Evolutionary conservation across 2,113 vertebrate species (phyloP).

Genomic region (Hippocampus comes): DNA sequence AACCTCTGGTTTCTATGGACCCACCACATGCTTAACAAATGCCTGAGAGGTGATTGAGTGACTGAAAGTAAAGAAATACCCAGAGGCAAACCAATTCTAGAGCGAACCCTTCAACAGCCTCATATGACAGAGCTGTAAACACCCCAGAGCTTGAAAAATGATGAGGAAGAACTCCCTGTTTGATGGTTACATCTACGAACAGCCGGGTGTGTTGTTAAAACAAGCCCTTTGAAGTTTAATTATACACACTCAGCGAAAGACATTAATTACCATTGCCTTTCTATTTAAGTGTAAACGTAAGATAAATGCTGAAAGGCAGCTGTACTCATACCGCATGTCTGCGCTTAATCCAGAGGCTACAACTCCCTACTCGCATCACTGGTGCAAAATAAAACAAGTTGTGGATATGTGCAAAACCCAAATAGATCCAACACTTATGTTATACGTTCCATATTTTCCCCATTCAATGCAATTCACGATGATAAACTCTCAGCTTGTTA

Average conservation of each 20-base stretch:
- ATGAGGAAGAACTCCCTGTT: constrained; percentile 9
- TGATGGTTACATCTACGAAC: constrained; percentile 25
- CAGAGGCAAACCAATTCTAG: constrained; percentile 47
- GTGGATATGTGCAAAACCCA: background rate
- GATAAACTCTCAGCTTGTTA: background rate
- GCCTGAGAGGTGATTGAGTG: constrained; percentile 42
- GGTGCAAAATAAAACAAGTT: background rate
- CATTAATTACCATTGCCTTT: background rate
- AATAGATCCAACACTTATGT: background rate
- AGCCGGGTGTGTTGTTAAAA: constrained; percentile 21
- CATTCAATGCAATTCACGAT: background rate
- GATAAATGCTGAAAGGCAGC: constrained; percentile 1
- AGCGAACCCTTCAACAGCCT: constrained; percentile 47
- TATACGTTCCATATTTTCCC: background rate
- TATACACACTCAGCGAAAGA: constrained; percentile 5
- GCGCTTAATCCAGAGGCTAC: background rate
- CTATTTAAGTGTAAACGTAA: constrained; percentile 5
- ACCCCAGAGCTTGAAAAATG: constrained; percentile 43
- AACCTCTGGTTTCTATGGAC: constrained; percentile 35
- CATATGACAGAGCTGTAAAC: constrained; percentile 47
- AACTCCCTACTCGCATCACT: background rate
- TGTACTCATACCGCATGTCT: background rate
- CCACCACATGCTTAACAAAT: constrained; percentile 47
- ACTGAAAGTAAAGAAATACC: constrained; percentile 42
- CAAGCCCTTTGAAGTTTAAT: constrained; percentile 19